Evolutionary conservation across 2,113 vertebrate species (phyloP).

Genomic region (Osmerus eperlanus): DNA sequence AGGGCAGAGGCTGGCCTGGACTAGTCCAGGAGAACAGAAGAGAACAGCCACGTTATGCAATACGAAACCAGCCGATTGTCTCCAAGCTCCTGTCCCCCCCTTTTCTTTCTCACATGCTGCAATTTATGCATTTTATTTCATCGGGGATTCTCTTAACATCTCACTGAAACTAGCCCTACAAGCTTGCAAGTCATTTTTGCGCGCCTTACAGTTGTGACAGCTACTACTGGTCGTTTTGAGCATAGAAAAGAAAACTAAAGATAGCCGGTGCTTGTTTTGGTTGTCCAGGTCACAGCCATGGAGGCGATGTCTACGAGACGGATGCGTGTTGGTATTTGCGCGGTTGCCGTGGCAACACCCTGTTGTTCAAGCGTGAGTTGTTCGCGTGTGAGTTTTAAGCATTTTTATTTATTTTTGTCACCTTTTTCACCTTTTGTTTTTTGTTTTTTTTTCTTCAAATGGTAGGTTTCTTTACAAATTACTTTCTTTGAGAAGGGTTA

Average conservation of each 20-base stretch:
- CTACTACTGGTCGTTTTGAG: not conserved
- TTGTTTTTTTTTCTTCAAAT: not conserved
- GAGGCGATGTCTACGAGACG: too few species aligned
- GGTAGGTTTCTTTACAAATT: conserved; percentile 8
- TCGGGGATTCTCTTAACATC: not conserved
- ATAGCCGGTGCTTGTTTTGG: too few species aligned
- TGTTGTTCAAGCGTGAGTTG: too few species aligned
- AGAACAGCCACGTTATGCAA: conserved; percentile 89
- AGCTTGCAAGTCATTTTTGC: conserved; percentile 8
- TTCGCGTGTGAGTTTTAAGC: not conserved
- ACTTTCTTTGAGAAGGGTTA: conserved; percentile 34
- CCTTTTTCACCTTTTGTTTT: too few species aligned
- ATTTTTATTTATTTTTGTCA: not conserved
- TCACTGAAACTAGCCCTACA: conserved; percentile 23
- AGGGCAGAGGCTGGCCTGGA: conserved; percentile 14
- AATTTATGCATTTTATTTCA: conserved; percentile 24
- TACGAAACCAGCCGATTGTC: conserved; percentile 87
- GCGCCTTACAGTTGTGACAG: conserved; percentile 26
- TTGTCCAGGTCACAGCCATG: too few species aligned
- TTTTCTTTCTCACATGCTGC: conserved; percentile 3
- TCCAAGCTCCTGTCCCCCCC: conserved; percentile 54
- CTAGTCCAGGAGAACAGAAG: conserved; percentile 47
- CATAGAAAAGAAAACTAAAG: too few species aligned
- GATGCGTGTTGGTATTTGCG: too few species aligned
- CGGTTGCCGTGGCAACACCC: too few species aligned